Conservation (phyloP, 2,113 vertebrate genomes). For the Dermatemys mawii region DNA sequence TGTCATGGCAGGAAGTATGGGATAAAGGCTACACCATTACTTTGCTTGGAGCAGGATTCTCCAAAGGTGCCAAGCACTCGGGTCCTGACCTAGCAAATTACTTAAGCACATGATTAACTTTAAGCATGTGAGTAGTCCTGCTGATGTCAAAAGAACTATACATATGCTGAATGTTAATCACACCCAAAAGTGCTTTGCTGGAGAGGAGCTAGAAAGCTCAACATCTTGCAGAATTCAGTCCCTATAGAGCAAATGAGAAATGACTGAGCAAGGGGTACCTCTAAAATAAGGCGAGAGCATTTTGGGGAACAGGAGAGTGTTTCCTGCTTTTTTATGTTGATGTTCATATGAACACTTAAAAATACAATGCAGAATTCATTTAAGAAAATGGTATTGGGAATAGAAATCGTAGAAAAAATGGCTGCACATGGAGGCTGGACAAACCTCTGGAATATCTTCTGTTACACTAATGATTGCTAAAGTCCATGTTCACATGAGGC, state of each 20-base stretch:
- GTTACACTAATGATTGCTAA: neutral
- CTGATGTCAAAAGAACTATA: neutral
- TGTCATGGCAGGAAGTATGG: neutral
- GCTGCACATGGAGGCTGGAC: neutral
- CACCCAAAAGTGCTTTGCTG: neutral
- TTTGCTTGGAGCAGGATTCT: neutral
- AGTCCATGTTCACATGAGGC: neutral
- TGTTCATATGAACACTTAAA: neutral
- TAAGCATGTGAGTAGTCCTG: neutral
- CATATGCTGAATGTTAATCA: neutral
- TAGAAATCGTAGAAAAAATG: neutral
- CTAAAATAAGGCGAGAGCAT: neutral
- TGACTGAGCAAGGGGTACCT: neutral
- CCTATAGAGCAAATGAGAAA: neutral
- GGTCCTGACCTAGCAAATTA: neutral
- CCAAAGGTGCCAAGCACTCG: neutral
- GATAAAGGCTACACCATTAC: neutral
- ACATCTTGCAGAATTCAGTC: neutral
- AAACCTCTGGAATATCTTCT: neutral
- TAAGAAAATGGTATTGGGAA: neutral
- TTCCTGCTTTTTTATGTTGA: neutral
- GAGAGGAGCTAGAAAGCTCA: neutral
- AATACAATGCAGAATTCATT: rapidly evolving
- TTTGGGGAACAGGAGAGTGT: neutral
- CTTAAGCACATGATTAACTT: neutral